These are phyloP conservation scores for Drosophila carrolli DNA, from an alignment of 1,140 invertebrate genomes.

Conservation along the genomic window DNA sequence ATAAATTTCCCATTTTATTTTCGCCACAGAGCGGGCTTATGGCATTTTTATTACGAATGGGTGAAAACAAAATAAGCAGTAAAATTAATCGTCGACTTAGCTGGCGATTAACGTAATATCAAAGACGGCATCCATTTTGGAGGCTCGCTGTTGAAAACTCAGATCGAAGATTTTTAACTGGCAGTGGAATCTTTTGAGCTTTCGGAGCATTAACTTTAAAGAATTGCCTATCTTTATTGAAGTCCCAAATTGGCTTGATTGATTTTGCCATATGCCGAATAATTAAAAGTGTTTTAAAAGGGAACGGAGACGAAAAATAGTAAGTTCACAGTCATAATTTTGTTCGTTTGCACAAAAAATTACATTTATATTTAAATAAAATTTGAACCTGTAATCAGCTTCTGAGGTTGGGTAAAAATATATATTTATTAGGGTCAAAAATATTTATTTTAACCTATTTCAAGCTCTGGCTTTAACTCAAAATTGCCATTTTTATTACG, in stretches of 20 bases:
- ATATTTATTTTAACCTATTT: too few species aligned
- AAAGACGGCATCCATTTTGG: constrained; percentile 66
- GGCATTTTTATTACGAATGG: constrained; percentile 64
- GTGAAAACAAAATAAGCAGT: constrained; percentile 80
- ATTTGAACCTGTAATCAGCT: too few species aligned
- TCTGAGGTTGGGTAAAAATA: too few species aligned
- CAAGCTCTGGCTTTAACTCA: too few species aligned
- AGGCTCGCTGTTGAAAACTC: constrained; percentile 6
- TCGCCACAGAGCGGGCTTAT: constrained; percentile 51
- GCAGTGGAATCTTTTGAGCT: constrained; percentile 27
- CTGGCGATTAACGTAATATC: constrained; percentile 54
- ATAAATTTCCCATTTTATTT: constrained; percentile 82
- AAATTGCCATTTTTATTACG: too few species aligned
- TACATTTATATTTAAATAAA: too few species aligned
- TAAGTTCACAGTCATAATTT: too few species aligned
- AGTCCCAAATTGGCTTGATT: constrained; percentile 12
- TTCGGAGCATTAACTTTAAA: neutral
- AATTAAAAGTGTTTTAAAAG: neutral
- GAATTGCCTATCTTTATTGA: constrained; percentile 24
- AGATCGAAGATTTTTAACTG: constrained; percentile 16
- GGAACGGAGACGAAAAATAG: neutral
- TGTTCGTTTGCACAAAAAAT: too few species aligned
- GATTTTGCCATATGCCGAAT: neutral
- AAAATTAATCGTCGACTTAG: constrained; percentile 80
- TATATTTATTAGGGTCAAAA: too few species aligned